Base-by-base conservation (phyloP, 2,888 invertebrate species). In the Nipponacmea schrenckii region DNA sequence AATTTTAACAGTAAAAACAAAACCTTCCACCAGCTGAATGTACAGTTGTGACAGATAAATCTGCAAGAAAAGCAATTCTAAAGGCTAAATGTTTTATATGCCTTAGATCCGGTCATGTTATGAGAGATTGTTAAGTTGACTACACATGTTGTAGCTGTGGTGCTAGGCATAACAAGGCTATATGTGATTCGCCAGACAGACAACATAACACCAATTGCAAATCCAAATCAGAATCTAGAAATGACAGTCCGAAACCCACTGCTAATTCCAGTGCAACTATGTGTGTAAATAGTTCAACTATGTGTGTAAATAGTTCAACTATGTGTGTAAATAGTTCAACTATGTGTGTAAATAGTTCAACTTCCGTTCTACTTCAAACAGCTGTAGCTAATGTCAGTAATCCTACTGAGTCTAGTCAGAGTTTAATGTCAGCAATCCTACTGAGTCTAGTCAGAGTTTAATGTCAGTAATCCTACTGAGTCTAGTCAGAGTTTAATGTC, bases 81-180 rank as follows among this genome's bases (percentile, higher is more conserved):
- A 50, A 50, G 20, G 50, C n/a, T 50, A 50, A 50, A 50, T 50
- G 50, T 50, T 50, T 50, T 20, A 12, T 50, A 14, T 50, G 50
- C 50, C 50, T 50, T 50, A 50, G 50, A 50, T 50, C 50, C 50
- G 50, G 50, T n/a, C 50, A 50, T 15, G 50, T 50, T 7, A 50
- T 50, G 50, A 50, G 20, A 50, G n/a, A 50, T 17, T 50, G 50
- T 50, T 7, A 15, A 17, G 50, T 50, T 50, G 20, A 50, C 20
- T 50, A 50, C 20, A 50, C 5, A 50, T 50, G 50, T 50, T 50
- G 7, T 50, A 50, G 15, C 5, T 50, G 50, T 12, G 50, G 50
- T 50, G 50, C 17, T 0, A 50, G 20, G 50, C 50, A 50, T 20
- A 50, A 50, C 15, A 17, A 20, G 20, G 50, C 50, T n/a, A 50